Conservation (phyloP, 2,888 invertebrate species). For the Neoitamus cyanurus region DNA sequence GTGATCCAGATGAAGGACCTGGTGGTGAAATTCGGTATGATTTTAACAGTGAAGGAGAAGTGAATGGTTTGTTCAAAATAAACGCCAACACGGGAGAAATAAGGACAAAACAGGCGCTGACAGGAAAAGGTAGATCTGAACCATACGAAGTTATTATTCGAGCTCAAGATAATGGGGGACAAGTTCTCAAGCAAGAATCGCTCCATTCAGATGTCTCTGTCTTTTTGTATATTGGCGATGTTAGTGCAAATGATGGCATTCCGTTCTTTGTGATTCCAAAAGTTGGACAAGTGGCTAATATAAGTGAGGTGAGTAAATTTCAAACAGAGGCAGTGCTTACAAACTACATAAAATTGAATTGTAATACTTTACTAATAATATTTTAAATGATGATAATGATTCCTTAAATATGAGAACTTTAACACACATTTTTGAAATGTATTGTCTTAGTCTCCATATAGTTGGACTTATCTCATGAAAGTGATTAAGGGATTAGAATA, state of each 20-base stretch:
- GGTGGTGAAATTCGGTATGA: constrained; percentile 79
- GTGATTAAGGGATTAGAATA: too few species aligned
- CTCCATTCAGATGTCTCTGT: constrained; percentile 74
- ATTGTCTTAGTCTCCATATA: too few species aligned
- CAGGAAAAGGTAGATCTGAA: constrained; percentile 80
- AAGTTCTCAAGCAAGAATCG: constrained; percentile 66
- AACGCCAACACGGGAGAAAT: constrained; percentile 76
- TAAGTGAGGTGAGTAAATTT: constrained; percentile 75
- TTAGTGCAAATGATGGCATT: constrained; percentile 83
- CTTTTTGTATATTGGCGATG: constrained; percentile 79
- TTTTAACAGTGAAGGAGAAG: constrained; percentile 78
- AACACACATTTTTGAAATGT: too few species aligned
- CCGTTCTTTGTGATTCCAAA: constrained; percentile 79
- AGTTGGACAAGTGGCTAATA: constrained; percentile 75
- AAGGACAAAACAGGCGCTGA: constrained; percentile 73
- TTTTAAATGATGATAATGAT: too few species aligned
- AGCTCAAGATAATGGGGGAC: constrained; percentile 77
- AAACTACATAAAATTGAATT: too few species aligned
- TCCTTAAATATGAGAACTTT: too few species aligned
- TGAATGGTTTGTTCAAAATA: constrained; percentile 77
- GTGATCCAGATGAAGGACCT: constrained; percentile 80
- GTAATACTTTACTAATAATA: too few species aligned
- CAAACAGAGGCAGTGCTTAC: background rate
- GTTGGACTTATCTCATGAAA: too few species aligned
- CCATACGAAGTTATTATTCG: constrained; percentile 77